Percentiles rank a stretch among this genome's conserved stretches.
Evolutionary conservation across 2,888 invertebrate genomes (phyloP).

Genomic region (Lobophora halterata): DNA sequence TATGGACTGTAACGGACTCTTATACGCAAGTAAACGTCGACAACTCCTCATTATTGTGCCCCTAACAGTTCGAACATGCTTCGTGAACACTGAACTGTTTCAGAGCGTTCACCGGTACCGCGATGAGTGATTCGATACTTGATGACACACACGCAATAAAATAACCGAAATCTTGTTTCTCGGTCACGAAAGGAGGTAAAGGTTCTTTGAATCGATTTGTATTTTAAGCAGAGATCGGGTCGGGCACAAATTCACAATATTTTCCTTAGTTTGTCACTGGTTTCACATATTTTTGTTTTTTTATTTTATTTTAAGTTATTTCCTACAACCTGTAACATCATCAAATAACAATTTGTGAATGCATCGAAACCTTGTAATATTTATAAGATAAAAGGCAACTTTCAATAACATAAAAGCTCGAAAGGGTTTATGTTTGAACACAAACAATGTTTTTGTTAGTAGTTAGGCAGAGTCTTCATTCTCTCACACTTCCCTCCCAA

Average conservation of each 20-base stretch:
- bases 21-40: slow-evolving; percentile 57
- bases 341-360: slow-evolving; percentile 26
- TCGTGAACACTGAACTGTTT: slow-evolving; percentile 50
- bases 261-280: slow-evolving; percentile 43
- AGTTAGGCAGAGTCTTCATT: slow-evolving; percentile 52
- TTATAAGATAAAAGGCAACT: too few relatives aligned
- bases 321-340: slow-evolving; percentile 18
- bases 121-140: slow-evolving; percentile 28
- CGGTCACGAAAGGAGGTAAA: slow-evolving; percentile 59
- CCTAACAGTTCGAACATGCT: slow-evolving; percentile 54
- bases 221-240: slow-evolving; percentile 37
- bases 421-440: slow-evolving; percentile 51
- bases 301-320: slow-evolving; percentile 22
- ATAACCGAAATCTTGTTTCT: slow-evolving; percentile 40
- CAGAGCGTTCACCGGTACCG: slow-evolving; percentile 33
- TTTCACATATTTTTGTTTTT: too few relatives aligned
- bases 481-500: slow-evolving; percentile 53
- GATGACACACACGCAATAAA: slow-evolving; percentile 37
- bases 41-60: slow-evolving; percentile 53
- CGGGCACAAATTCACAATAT: slow-evolving; percentile 23
- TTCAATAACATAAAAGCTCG: slow-evolving; percentile 45
- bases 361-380: slow-evolving; percentile 38
- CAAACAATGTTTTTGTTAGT: slow-evolving; percentile 59
- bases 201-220: slow-evolving; percentile 41
- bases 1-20: slow-evolving; percentile 60